phyloP scores from a whole-genome alignment of 2,888 invertebrate genomes.

The Drosophila gaucha region DNA sequence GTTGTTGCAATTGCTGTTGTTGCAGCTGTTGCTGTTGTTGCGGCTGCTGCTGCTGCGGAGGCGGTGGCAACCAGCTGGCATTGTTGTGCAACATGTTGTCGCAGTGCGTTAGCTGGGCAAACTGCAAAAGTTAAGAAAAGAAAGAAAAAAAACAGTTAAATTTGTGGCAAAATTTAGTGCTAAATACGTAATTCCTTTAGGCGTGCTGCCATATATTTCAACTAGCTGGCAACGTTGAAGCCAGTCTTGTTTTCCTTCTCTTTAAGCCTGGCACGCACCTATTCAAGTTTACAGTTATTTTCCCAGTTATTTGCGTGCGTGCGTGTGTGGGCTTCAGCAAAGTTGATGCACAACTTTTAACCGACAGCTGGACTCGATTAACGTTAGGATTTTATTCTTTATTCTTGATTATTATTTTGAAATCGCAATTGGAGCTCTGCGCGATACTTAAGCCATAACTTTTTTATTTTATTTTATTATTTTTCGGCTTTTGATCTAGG shows the following conservation, averaged over 20 bases:
- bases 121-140: conserved; percentile 25
- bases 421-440: conserved; percentile 2
- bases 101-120: conserved; percentile 32
- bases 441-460: conserved; percentile 20
- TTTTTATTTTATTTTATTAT: no score
- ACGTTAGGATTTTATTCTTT: conserved; percentile 11
- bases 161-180: not conserved
- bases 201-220: not conserved
- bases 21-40: conserved; percentile 30
- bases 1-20: conserved; percentile 28
- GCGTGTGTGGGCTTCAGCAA: not conserved
- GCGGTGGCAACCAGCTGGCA: conserved; percentile 71
- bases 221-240: conserved; percentile 1
- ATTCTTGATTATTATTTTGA: conserved; percentile 10
- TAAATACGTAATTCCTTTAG: not conserved
- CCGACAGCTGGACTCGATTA: conserved; percentile 24
- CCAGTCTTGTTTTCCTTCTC: not conserved
- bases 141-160: not conserved
- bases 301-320: not conserved
- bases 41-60: conserved; percentile 52
- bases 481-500: not conserved
- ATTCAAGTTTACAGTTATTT: conserved; percentile 9
- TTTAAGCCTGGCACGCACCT: not conserved
- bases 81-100: conserved; percentile 76
- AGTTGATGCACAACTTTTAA: conserved; percentile 12